Percentiles rank a stretch among this genome's conserved stretches.
phyloP scores from a whole-genome alignment of 1,140 invertebrate genomes.

The Drosophila oshimai region DNA sequence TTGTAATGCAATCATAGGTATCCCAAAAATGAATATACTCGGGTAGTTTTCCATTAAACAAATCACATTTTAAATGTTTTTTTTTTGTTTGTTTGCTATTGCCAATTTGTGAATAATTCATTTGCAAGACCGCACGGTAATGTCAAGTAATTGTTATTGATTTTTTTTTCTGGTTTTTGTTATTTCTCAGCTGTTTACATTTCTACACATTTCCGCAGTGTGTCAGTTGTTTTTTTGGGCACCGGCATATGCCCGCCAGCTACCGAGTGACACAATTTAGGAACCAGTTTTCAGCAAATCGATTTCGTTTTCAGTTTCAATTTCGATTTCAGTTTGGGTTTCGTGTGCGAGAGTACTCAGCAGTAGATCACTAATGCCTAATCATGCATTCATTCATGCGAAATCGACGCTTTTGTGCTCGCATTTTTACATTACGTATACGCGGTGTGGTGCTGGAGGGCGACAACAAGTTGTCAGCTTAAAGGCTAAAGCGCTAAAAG shows the following conservation, averaged over 20 bases:
- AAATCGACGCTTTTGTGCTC: constrained; percentile 12
- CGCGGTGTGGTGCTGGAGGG: constrained; percentile 28
- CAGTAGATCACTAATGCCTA: constrained; percentile 40
- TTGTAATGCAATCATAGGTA: not conserved
- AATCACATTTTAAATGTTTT: constrained; percentile 28
- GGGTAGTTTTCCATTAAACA: constrained; percentile 39
- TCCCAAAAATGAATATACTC: not conserved
- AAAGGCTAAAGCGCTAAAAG: constrained; percentile 60
- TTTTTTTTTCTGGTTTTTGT: constrained; percentile 42
- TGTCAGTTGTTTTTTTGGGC: constrained; percentile 8
- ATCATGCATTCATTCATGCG: constrained; percentile 69
- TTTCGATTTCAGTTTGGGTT: constrained; percentile 46
- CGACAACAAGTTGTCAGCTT: constrained; percentile 30
- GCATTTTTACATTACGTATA: constrained; percentile 54
- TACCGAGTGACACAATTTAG: constrained; percentile 70
- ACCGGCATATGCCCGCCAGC: constrained; percentile 51
- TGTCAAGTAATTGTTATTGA: constrained; percentile 80
- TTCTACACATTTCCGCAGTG: constrained; percentile 53
- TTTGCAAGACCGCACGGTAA: constrained; percentile 40
- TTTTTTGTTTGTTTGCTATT: constrained; percentile 4
- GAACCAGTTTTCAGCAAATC: constrained; percentile 64
- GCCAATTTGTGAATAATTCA: constrained; percentile 33
- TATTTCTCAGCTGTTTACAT: constrained; percentile 28
- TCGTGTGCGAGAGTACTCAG: constrained; percentile 29
- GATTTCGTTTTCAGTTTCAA: constrained; percentile 30